Evolutionary conservation across 2,797 vertebrate genomes (phyloP).

Genomic region (Gastrophryne carolinensis): DNA sequence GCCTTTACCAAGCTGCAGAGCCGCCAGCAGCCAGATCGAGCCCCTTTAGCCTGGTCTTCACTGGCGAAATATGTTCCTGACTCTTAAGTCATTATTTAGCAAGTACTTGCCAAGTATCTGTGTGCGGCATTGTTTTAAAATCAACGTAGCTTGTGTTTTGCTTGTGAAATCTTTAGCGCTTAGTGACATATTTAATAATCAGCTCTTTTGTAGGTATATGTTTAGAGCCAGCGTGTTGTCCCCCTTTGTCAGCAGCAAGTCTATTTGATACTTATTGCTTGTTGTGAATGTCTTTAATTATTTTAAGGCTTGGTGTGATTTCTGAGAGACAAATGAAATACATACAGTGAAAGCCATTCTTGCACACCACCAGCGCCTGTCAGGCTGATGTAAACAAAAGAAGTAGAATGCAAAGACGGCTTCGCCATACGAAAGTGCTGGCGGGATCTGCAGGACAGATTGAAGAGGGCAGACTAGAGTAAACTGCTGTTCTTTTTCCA

Average conservation of each 20-base stretch:
- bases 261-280: slow-evolving; percentile 50
- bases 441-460: neutral
- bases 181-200: slow-evolving; percentile 49
- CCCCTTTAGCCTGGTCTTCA: slow-evolving; percentile 28
- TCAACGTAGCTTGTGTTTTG: slow-evolving; percentile 50
- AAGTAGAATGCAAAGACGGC: neutral
- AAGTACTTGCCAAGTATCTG: slow-evolving; percentile 48
- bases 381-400: slow-evolving; percentile 7
- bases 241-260: slow-evolving; percentile 49
- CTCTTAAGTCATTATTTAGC: slow-evolving; percentile 49
- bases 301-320: slow-evolving; percentile 44
- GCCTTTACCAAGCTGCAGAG: slow-evolving; percentile 40
- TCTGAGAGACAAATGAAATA: slow-evolving; percentile 42
- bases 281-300: slow-evolving; percentile 51
- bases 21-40: slow-evolving; percentile 43
- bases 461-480: neutral
- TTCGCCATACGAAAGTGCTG: neutral
- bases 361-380: neutral
- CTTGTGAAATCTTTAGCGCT: slow-evolving; percentile 39
- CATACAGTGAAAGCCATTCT: slow-evolving; percentile 24
- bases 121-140: slow-evolving; percentile 43
- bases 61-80: slow-evolving; percentile 48
- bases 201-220: slow-evolving; percentile 44
- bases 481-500: neutral
- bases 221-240: slow-evolving; percentile 44